These are phyloP conservation scores for Oscheius sp. DNA, from an alignment of 1,140 invertebrate species.

Conservation along the genomic window DNA sequence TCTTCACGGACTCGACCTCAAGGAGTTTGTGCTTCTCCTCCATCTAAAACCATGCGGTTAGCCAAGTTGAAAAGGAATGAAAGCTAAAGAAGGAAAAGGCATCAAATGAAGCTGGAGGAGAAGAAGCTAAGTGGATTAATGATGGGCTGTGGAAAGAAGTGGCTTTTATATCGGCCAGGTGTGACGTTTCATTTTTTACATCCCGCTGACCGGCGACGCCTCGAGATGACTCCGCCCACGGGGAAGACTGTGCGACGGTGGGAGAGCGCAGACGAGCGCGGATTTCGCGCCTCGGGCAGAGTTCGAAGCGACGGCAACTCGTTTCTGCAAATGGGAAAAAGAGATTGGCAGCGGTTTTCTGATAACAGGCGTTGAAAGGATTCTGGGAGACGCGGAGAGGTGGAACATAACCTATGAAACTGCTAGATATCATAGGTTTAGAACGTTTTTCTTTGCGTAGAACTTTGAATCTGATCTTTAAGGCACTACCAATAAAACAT, in stretches of 20 bases:
- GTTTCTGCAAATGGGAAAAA: neutral
- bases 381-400: too few relatives aligned
- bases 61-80: neutral
- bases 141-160: constrained; percentile 14
- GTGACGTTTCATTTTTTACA: constrained; percentile 13
- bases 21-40: constrained; percentile 27
- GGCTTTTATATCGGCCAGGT: constrained; percentile 5
- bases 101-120: neutral
- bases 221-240: neutral
- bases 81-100: neutral
- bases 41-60: neutral
- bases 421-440: too few relatives aligned
- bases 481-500: too few relatives aligned
- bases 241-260: neutral
- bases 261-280: neutral
- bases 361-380: too few relatives aligned
- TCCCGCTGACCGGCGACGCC: constrained; percentile 8
- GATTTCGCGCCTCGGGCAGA: too few relatives aligned
- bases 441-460: too few relatives aligned
- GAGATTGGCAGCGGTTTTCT: neutral
- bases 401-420: too few relatives aligned
- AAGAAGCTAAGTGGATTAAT: constrained; percentile 5
- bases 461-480: too few relatives aligned
- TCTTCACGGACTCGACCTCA: constrained; percentile 42
- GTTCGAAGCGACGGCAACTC: too few relatives aligned